Evolutionary conservation across 2,797 vertebrate species (phyloP).

Genomic region (Artibeus lituratus): DNA sequence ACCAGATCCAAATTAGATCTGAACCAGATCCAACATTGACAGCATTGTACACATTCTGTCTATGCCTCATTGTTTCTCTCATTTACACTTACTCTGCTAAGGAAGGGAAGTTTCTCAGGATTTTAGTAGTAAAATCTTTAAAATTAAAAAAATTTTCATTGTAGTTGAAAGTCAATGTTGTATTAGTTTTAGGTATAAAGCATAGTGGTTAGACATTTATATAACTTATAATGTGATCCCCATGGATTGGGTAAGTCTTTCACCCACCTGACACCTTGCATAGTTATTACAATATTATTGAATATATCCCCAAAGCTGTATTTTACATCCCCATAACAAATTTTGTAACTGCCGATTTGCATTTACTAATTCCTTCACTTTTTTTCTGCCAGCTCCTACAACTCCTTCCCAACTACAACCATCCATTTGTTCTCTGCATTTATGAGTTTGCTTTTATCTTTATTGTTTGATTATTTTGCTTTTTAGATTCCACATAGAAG

Average conservation of each 20-base stretch:
- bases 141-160: neutral
- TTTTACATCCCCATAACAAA: neutral
- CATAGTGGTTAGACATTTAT: neutral
- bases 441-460: neutral
- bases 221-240: neutral
- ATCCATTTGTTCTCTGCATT: neutral
- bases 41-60: neutral
- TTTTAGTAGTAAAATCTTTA: neutral
- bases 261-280: neutral
- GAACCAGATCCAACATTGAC: neutral
- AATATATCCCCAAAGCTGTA: neutral
- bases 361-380: neutral
- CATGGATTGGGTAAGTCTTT: neutral
- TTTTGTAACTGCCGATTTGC: neutral
- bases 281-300: neutral
- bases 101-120: neutral
- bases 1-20: neutral
- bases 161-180: neutral
- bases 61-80: neutral
- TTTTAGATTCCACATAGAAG: neutral
- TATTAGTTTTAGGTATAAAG: neutral
- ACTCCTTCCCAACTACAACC: neutral
- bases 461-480: neutral
- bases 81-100: neutral
- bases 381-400: neutral